Base-by-base conservation (phyloP, 2,888 invertebrate genomes). In the Polymixis flavicincta region DNA sequence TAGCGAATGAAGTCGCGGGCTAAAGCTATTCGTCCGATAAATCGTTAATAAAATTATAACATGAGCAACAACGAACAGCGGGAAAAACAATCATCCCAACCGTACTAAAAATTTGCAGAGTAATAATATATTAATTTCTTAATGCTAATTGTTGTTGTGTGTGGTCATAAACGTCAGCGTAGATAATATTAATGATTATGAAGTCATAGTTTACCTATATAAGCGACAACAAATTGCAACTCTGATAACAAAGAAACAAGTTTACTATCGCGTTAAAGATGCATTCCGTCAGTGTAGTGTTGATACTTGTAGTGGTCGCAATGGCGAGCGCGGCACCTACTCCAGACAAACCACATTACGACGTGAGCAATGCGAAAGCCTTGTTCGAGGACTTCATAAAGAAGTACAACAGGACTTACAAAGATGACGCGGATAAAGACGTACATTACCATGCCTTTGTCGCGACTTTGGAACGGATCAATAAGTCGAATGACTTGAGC, bases 341-440 rank as follows among this genome's bases (percentile, higher is more conserved):
- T 22, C 8, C 48, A 5, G 28, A 50, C 9, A 84, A 83, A 74
- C 65, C 55, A 8, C 13, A 79, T 48, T 93, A 90, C 77, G 87
- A 92, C 50, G 1, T 92, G 13, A 75, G 74, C 4, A 68, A 92
- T 76, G 91, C 91, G 0, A 78, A 80, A 1, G 63, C 32, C 1
- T 52, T 91, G 14, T 94, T 93, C 50, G 89, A 89, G 0, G 57
- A 89, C 28, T 93, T 91, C 74, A 76, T 90, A 0, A 86, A 87
- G 57, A 88, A 92, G 6, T 83, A 87, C 72, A 69, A 91, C 54
- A 92, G 83, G 79, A 32, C 79, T 1, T 93, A 93, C 76, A 90
- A 89, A 52, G 87, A 90, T 82, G 87, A 86, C 0, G 88, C 77
- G 0, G 93, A 94, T 45, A 89, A 76, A 77, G 69, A 87, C 0